Evolutionary conservation across 1,140 invertebrate species (phyloP).

Genomic region (Brachionus sp.): DNA sequence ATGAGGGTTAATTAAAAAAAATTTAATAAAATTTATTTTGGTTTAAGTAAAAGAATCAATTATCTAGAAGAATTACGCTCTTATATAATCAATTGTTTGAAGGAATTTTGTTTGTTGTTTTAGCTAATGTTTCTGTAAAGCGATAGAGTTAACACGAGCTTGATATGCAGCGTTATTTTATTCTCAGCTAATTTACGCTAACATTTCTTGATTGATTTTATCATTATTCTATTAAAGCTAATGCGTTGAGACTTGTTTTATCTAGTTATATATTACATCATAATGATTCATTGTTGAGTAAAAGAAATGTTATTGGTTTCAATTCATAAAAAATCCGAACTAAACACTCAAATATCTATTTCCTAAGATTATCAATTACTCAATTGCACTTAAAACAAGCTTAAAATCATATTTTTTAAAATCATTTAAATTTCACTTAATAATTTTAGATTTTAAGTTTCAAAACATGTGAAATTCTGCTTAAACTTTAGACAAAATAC

Average conservation of each 20-base stretch:
- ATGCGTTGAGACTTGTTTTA: not conserved
- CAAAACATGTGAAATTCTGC: too few relatives aligned
- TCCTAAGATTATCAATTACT: not conserved
- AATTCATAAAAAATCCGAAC: not conserved
- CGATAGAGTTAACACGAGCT: not conserved
- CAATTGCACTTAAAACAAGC: not conserved
- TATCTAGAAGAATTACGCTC: slow-evolving; percentile 15
- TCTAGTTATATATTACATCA: not conserved
- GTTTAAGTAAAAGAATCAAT: not conserved
- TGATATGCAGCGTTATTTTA: not conserved
- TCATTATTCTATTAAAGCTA: not conserved
- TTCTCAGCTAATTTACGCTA: not conserved
- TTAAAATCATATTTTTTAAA: too few relatives aligned
- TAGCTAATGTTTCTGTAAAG: not conserved
- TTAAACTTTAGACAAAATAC: too few relatives aligned
- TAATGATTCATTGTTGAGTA: not conserved
- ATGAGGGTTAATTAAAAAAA: not conserved
- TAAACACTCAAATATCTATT: not conserved
- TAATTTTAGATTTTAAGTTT: too few relatives aligned
- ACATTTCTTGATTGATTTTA: not conserved
- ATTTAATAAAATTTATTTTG: not conserved
- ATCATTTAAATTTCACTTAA: too few relatives aligned
- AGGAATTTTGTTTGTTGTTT: not conserved
- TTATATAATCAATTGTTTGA: slow-evolving; percentile 32
- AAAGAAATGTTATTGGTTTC: slow-evolving; percentile 5